Conservation (phyloP, 1,140 invertebrate genomes). For the Cherax quadricarinatus region DNA sequence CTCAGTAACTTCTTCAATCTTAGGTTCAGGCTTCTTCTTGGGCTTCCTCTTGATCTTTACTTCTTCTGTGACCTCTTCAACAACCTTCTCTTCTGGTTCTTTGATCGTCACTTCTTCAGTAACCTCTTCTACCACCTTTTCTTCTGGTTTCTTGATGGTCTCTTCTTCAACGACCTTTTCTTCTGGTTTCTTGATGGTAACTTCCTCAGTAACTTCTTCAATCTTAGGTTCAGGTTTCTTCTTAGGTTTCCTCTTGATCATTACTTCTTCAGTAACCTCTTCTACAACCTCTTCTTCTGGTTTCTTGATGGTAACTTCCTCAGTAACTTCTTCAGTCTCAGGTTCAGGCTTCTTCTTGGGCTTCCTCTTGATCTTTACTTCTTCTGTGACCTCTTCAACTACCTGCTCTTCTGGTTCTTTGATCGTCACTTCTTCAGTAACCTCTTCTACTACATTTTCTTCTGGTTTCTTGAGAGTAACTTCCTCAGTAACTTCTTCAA, state of each 20-base stretch:
- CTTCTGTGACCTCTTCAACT: constrained; percentile 72
- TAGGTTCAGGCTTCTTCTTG: constrained; percentile 32
- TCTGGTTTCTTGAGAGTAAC: constrained; percentile 40
- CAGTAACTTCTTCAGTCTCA: constrained; percentile 59
- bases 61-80: constrained; percentile 72
- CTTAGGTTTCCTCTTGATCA: constrained; percentile 44
- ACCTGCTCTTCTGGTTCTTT: constrained; percentile 28
- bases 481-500: constrained; percentile 44
- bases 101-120: constrained; percentile 36
- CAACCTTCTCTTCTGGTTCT: constrained; percentile 69
- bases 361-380: constrained; percentile 8
- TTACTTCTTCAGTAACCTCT: constrained; percentile 56
- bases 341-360: constrained; percentile 49
- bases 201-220: constrained; percentile 71
- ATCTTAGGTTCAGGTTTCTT: constrained; percentile 55
- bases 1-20: constrained; percentile 72
- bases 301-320: constrained; percentile 65
- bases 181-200: constrained; percentile 42
- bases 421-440: constrained; percentile 4
- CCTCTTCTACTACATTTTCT: constrained; percentile 19
- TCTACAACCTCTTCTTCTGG: constrained; percentile 66
- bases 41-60: constrained; percentile 36
- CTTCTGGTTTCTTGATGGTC: constrained; percentile 68
- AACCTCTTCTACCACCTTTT: constrained; percentile 66
- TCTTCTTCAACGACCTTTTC: constrained; percentile 62